These are phyloP conservation scores for Lichenostomus cassidix DNA, from an alignment of 2,113 vertebrate species.

Conservation along the genomic window DNA sequence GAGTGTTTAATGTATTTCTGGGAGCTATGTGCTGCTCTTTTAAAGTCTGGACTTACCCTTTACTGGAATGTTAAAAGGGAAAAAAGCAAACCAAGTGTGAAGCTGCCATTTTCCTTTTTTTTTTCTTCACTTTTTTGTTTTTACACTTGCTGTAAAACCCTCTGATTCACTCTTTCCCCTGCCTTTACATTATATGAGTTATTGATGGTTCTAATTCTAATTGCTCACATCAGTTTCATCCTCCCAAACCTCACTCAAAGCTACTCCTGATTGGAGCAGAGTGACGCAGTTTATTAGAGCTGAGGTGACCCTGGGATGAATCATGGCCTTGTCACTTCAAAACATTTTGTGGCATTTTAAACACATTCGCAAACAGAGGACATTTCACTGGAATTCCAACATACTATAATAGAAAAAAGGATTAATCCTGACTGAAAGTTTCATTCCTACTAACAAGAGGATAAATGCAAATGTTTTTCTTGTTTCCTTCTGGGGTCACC, in stretches of 20 bases:
- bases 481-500: not conserved
- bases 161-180: not conserved
- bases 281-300: not conserved
- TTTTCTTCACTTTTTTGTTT: not conserved
- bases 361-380: not conserved
- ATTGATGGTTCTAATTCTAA: not conserved
- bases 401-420: not conserved
- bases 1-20: not conserved
- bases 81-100: not conserved
- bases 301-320: not conserved
- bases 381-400: not conserved
- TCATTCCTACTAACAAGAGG: not conserved
- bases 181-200: not conserved
- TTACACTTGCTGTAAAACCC: not conserved
- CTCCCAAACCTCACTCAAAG: not conserved
- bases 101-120: not conserved
- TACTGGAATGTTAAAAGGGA: not conserved
- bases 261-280: not conserved
- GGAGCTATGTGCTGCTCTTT: not conserved
- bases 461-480: not conserved
- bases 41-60: not conserved
- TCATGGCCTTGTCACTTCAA: not conserved
- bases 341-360: not conserved
- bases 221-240: not conserved
- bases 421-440: not conserved